Conservation (phyloP, 2,797 vertebrate species). For the Fringilla coelebs region DNA sequence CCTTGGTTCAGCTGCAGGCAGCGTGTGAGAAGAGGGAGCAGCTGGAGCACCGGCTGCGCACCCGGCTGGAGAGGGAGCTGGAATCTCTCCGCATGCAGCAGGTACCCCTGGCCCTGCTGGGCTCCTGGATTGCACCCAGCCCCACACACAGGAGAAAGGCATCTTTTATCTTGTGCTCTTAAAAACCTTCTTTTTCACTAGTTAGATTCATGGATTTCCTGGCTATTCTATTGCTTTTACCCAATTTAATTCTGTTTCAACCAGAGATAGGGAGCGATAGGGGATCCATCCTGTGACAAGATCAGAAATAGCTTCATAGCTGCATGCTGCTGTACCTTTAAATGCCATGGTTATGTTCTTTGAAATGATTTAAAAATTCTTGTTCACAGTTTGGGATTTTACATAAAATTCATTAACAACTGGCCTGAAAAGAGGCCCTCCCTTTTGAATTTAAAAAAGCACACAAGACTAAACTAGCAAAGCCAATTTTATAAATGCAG, state of each 20-base stretch:
- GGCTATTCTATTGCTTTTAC: background rate
- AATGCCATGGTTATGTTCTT: background rate
- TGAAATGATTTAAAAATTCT: background rate
- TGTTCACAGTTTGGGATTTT: background rate
- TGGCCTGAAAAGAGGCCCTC: background rate
- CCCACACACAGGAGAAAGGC: background rate
- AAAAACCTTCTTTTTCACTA: background rate
- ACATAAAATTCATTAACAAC: background rate
- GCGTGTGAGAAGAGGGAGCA: slow-evolving; percentile 97
- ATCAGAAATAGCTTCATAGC: background rate
- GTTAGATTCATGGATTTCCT: background rate
- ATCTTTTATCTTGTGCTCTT: background rate
- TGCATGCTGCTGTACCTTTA: background rate
- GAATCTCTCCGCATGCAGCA: slow-evolving; percentile 95
- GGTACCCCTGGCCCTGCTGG: slow-evolving; percentile 70
- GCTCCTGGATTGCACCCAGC: background rate
- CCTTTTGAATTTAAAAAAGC: background rate
- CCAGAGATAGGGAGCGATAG: background rate
- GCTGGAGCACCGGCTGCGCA: slow-evolving; percentile 91
- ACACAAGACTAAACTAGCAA: background rate
- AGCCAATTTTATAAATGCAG: background rate
- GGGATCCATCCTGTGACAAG: background rate
- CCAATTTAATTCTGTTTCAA: background rate
- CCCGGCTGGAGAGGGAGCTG: slow-evolving; percentile 91
- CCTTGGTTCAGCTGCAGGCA: slow-evolving; percentile 93